phyloP scores from a whole-genome alignment of 2,113 vertebrate species.

The Cichladusa arquata region DNA sequence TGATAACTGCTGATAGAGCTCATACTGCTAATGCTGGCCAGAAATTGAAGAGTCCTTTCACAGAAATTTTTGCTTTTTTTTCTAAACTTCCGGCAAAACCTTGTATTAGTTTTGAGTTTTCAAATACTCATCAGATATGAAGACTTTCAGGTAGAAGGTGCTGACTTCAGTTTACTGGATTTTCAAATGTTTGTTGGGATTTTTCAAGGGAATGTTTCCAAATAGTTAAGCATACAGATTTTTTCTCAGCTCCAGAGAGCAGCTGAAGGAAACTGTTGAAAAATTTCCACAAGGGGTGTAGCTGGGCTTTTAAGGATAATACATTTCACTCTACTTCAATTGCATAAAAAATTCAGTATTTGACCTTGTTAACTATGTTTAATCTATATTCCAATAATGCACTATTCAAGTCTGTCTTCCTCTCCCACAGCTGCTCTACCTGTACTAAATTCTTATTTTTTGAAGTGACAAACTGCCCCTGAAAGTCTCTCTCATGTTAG shows the following conservation, averaged over 20 bases:
- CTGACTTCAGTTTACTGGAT: background rate
- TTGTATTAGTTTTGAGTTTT: background rate
- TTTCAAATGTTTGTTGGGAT: background rate
- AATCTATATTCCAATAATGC: background rate
- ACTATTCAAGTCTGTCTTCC: background rate
- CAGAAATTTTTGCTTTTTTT: accelerated
- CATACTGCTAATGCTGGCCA: background rate
- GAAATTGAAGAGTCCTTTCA: background rate
- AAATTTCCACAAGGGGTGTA: background rate
- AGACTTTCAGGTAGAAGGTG: background rate
- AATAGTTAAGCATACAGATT: background rate
- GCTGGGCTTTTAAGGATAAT: background rate
- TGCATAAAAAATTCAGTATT: background rate
- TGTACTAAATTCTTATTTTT: background rate
- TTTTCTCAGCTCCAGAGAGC: background rate
- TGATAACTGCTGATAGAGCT: background rate
- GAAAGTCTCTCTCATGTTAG: background rate
- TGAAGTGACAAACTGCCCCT: background rate
- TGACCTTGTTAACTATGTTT: background rate
- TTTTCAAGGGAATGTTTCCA: background rate
- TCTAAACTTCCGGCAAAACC: background rate
- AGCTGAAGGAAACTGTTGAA: background rate
- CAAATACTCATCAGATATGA: background rate
- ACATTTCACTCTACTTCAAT: background rate
- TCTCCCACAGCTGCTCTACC: background rate